Conservation (phyloP, 2,113 vertebrate genomes). For the Passer domesticus region DNA sequence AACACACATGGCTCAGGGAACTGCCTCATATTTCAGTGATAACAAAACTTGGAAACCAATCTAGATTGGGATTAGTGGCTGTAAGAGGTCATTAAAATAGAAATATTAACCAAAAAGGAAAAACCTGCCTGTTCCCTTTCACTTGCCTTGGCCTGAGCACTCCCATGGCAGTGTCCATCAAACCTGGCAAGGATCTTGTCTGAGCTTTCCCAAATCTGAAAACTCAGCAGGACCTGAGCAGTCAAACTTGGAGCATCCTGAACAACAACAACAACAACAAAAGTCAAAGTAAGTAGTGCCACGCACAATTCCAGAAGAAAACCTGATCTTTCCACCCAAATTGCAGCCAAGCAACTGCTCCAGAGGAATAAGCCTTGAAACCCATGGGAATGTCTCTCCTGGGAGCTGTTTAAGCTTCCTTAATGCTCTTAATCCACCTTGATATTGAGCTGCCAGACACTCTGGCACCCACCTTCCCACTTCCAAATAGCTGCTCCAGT, state of each 20-base stretch:
- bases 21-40: not conserved
- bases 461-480: conserved; percentile 52
- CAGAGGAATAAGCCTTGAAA: conserved; percentile 20
- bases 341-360: conserved; percentile 22
- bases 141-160: not conserved
- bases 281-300: not conserved
- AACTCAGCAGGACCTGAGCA: not conserved
- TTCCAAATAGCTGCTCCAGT: conserved; percentile 22
- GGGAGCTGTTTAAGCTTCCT: conserved; percentile 49
- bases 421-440: conserved; percentile 70
- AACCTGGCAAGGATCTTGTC: not conserved
- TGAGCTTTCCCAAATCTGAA: not conserved
- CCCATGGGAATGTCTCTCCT: conserved; percentile 44
- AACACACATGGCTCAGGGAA: not conserved
- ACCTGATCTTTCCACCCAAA: conserved; percentile 15
- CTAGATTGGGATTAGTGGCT: not conserved
- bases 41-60: not conserved
- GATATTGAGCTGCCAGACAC: conserved; percentile 56
- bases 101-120: not conserved
- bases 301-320: not conserved
- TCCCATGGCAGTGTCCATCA: not conserved
- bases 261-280: not conserved
- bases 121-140: not conserved
- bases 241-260: not conserved
- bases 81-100: not conserved